phyloP scores from a whole-genome alignment of 37 sponge, comb jelly and placozoan species.

The Tethya wilhelma region DNA sequence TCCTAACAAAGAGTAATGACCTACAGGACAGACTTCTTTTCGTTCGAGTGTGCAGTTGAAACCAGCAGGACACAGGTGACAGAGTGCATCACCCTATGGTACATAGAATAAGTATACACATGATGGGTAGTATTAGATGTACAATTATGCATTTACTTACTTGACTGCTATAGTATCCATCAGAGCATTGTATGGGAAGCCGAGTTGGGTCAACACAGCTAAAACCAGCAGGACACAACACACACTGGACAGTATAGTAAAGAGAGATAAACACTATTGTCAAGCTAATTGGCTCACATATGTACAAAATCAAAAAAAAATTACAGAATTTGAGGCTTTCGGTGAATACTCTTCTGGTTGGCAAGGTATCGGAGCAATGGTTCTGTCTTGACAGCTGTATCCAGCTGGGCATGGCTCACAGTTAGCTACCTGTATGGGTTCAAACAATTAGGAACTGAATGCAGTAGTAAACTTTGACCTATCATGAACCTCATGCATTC shows the following conservation, averaged over 20 bases:
- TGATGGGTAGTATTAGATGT: background rate
- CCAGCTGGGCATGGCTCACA: slow-evolving; percentile 13
- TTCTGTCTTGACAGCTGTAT: background rate
- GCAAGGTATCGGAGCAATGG: background rate
- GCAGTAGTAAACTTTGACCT: no score
- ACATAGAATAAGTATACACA: background rate
- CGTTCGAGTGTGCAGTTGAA: background rate
- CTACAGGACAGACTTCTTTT: background rate
- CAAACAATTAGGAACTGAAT: no score
- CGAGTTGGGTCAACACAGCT: background rate
- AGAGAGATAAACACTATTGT: no score
- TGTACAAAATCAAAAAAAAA: background rate
- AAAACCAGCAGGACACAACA: background rate
- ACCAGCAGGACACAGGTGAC: background rate
- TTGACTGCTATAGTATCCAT: background rate
- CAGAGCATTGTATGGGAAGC: background rate
- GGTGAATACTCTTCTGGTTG: background rate
- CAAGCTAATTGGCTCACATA: background rate
- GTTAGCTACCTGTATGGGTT: background rate
- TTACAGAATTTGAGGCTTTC: background rate
- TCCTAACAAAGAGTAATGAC: background rate
- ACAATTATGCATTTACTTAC: background rate
- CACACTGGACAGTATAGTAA: background rate
- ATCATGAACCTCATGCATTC: no score
- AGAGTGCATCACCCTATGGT: background rate